Conservation (phyloP, 2,888 invertebrate species). For the Plebejus argus region DNA sequence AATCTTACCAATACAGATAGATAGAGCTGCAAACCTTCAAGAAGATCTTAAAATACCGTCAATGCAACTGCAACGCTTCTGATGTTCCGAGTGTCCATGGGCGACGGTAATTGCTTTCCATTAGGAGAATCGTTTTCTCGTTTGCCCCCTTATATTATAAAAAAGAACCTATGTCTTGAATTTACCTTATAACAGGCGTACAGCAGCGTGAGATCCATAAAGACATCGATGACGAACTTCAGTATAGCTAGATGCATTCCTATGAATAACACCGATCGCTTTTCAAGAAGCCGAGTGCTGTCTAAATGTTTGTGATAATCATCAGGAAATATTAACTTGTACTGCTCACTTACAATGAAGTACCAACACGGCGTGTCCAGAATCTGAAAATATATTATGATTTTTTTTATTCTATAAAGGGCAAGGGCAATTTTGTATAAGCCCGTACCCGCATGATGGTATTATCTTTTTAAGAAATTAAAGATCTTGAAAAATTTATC, state of each 20-base stretch:
- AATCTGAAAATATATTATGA: not conserved
- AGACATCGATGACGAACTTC: not conserved
- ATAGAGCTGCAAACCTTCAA: too few species aligned
- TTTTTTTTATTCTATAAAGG: too few species aligned
- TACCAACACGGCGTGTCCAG: not conserved
- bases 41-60: too few species aligned
- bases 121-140: not conserved
- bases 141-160: too few species aligned
- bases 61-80: too few species aligned
- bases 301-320: not conserved
- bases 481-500: too few species aligned
- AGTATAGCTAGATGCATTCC: not conserved
- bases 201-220: not conserved
- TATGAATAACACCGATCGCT: not conserved
- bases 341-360: not conserved
- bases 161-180: not conserved
- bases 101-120: too few species aligned
- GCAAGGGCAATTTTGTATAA: too few species aligned
- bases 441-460: too few species aligned
- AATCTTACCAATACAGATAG: too few species aligned
- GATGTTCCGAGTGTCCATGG: too few species aligned
- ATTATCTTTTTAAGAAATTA: too few species aligned
- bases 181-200: not conserved
- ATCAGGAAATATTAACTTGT: not conserved
- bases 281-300: not conserved